Conservation (phyloP, 2,113 vertebrate genomes). For the Tamias sibiricus region DNA sequence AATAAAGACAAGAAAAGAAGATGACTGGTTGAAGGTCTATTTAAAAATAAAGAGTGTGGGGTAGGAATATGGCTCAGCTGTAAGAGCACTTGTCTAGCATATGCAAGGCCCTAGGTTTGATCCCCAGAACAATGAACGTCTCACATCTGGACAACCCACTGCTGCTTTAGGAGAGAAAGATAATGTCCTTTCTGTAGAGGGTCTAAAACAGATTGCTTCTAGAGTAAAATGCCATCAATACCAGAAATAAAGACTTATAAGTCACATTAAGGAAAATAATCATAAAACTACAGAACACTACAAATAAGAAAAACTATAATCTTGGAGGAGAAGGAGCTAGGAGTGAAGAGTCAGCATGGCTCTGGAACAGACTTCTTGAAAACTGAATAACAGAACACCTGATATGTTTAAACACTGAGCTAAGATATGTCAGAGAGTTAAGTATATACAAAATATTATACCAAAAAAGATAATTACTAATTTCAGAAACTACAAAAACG, state of each 20-base stretch:
- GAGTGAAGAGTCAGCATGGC: background rate
- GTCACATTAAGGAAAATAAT: background rate
- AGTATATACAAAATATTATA: background rate
- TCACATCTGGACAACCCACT: background rate
- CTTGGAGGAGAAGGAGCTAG: background rate
- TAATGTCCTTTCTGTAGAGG: background rate
- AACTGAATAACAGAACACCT: background rate
- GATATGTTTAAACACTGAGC: background rate
- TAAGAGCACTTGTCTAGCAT: no score
- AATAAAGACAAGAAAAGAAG: background rate
- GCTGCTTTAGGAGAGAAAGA: background rate
- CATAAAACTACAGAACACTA: background rate
- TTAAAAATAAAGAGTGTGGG: background rate
- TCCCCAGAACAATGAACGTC: no score
- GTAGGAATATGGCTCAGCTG: no score
- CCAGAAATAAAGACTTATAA: background rate
- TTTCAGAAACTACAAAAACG: background rate
- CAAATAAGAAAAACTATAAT: background rate
- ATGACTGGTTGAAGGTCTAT: background rate
- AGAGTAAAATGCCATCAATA: background rate
- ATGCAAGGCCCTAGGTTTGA: no score
- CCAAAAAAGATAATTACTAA: background rate
- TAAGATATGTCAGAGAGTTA: background rate
- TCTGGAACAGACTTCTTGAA: constrained; percentile 33
- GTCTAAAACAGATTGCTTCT: background rate